Base-by-base conservation (phyloP, 2,888 invertebrate species). In the Heliconius aoede region DNA sequence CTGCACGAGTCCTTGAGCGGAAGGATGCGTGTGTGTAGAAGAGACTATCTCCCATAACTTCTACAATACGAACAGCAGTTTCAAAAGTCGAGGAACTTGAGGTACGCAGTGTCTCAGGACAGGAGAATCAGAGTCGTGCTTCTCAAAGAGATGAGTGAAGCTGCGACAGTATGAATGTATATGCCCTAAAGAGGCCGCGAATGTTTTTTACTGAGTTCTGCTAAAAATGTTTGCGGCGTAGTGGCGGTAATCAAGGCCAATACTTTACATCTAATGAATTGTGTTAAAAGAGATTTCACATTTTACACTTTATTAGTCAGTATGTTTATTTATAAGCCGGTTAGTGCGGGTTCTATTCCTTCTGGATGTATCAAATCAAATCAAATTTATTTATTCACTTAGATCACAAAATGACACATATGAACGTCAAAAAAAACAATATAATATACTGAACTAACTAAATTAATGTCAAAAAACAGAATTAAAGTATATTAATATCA, bases 221-320 rank as follows among this genome's bases (percentile, higher is more conserved):
- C 72, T 76, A 76, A 79, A 78, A 74, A 68, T 74, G 69, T 74
- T 69, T 65, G 72, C 74, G 60, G 76, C 77, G 77, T 76, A 76
- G 76, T 71, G 73, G 76, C 80, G 71, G 68, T 77, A 75, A 74
- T 76, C 80, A 80, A 81, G 81, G 81, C 64, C 80, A 64, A 73
- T 71, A 74, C 76, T 76, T 81, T 81, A 78, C 72, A 80, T 67
- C 77, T 73, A 80, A 78, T 81, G 73, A 78, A 79, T 78, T 73
- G 78, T 80, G 77, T 76, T 80, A 77, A 72, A 76, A 76, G 64
- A 78, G 72, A 77, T 73, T 65, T 73, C 60, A n/a, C 72, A 60
- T 60, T 60, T 72, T 61, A 7, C 58, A 61, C 40, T 72, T 28
- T 40, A 61, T 72, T 61, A 55, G 2, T 28, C 24, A 21, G n/a